A percentile compares a stretch with the other conserved stretches of the same genome.
These are phyloP conservation scores for Heliconius hermathena DNA, from an alignment of 1,140 invertebrate genomes.

Conservation along the genomic window DNA sequence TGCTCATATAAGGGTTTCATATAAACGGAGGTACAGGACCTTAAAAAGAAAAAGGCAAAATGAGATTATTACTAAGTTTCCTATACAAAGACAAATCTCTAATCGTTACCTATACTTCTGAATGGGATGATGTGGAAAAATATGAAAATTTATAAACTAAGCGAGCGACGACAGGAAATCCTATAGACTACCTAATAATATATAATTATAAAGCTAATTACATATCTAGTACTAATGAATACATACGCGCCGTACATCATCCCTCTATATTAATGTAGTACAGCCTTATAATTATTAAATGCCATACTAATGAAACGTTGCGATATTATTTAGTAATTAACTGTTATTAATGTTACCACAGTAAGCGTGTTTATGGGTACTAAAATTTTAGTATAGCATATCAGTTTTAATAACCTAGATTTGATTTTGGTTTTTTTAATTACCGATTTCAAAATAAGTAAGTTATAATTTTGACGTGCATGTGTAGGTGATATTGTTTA, in stretches of 20 bases:
- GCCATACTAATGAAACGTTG: constrained; percentile 3
- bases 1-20: too few species aligned
- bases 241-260: constrained; percentile 10
- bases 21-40: too few species aligned
- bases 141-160: background rate
- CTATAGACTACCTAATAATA: background rate
- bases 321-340: constrained; percentile 15
- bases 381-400: background rate
- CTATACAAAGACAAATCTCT: too few species aligned
- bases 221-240: constrained; percentile 15
- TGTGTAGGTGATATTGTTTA: too few species aligned
- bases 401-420: background rate
- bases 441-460: too few species aligned
- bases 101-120: background rate
- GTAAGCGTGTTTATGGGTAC: background rate
- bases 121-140: background rate
- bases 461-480: too few species aligned
- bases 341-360: constrained; percentile 14
- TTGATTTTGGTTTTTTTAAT: background rate
- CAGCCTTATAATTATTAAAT: constrained; percentile 13
- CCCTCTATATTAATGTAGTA: constrained; percentile 8
- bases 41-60: too few species aligned
- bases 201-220: constrained; percentile 14
- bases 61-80: too few species aligned
- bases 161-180: background rate